Evolutionary conservation across 2,888 invertebrate genomes (phyloP), one percentile per base, ranked within the genome.

Genomic region (Lysandra bellargus): DNA sequence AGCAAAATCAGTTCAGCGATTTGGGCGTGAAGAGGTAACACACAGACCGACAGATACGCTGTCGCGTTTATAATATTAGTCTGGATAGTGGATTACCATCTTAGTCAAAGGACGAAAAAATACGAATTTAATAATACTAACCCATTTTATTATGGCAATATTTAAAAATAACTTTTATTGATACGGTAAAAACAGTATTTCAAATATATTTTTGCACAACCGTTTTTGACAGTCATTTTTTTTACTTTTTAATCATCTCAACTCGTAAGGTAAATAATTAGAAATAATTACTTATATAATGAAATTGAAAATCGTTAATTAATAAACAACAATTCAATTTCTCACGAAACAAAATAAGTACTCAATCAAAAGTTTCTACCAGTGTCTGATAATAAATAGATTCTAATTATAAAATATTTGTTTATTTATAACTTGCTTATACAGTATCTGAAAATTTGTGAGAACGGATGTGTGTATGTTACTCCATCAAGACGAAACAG

Each of bases 281-380:
- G 1, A 64, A 64, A 12, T 64, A 9, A 30, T 30, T 23, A 7
- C 33, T 14, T 14, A 69, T 37, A 69, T 12, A 64, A 69, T 69
- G 12, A 69, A 76, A 3, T 14, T 53, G 53, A 30, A 33, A 14
- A 76, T 75, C 37, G 57, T 57, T 30, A 12, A 6, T 14, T 4
- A 57, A 53, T 14, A 53, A 12, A 57, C 30, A 57, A 33, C 7
- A 30, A 75, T 14, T 14, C 33, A 30, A 14, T 4, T 30, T 75
- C n/a, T 5, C 53, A 30, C 30, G 53, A 76, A 57, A 76, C 76
- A 76, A 76, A 57, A 76, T 30, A n/a, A n/a, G n/a, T n/a, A 30
- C n/a, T 76, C 14, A 14, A 57, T 57, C 37, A 53, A 57, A 76
- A 76, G 33, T 76, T 76, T 49, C 1, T 23, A 76, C 30, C 75